Evolutionary conservation across 2,888 invertebrate species (phyloP).

Genomic region (Lymantria monacha): DNA sequence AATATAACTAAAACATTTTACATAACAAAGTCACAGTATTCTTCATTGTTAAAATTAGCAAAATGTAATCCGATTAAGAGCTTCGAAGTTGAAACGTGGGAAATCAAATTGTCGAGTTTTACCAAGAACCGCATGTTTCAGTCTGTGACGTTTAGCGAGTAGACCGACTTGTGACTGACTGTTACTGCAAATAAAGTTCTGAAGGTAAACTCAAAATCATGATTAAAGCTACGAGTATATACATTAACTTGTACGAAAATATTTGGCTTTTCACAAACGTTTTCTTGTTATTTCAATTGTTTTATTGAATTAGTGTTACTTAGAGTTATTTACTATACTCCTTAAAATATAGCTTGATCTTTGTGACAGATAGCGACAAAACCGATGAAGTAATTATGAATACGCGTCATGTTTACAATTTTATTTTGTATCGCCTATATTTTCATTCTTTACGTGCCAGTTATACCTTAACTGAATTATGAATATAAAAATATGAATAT

Average conservation of each 20-base stretch:
- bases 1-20: not conserved
- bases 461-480: too few relatives aligned
- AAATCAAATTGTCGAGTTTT: conserved; percentile 34
- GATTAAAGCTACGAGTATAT: conserved; percentile 57
- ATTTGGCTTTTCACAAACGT: conserved; percentile 6
- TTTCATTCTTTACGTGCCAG: too few relatives aligned
- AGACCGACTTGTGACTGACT: conserved; percentile 39
- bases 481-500: too few relatives aligned
- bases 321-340: too few relatives aligned
- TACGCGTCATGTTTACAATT: too few relatives aligned
- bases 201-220: conserved; percentile 58
- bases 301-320: too few relatives aligned
- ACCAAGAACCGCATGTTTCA: conserved; percentile 18
- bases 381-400: too few relatives aligned
- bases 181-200: conserved; percentile 44
- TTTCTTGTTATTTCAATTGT: too few relatives aligned
- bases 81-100: conserved; percentile 35
- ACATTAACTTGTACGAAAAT: conserved; percentile 54
- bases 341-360: too few relatives aligned
- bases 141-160: not conserved
- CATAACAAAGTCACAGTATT: not conserved
- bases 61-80: conserved; percentile 15
- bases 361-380: too few relatives aligned
- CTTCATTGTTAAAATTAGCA: conserved; percentile 4
- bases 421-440: too few relatives aligned